These are phyloP conservation scores for Etia nguti DNA, from an alignment of 2,113 vertebrate genomes.

Conservation along the genomic window DNA sequence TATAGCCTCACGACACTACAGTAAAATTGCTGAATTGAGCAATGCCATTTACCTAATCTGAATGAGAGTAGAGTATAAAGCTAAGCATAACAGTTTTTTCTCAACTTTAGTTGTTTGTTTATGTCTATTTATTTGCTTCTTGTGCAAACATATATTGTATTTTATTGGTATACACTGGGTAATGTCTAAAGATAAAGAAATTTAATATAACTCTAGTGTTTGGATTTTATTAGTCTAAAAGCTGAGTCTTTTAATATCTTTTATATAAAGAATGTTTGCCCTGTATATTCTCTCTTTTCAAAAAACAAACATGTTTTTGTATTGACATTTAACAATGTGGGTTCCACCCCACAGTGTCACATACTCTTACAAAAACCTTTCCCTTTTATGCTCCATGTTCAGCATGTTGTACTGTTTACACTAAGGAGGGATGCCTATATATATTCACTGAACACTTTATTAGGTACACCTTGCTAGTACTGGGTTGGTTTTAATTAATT, in stretches of 20 bases:
- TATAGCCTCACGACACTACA: not conserved
- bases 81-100: not conserved
- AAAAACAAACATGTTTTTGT: not conserved
- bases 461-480: not conserved
- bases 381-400: not conserved
- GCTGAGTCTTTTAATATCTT: not conserved
- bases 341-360: not conserved
- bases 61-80: not conserved
- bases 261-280: not conserved
- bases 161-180: not conserved
- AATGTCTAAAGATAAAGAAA: not conserved
- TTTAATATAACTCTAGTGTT: not conserved
- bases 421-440: not conserved
- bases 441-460: not conserved
- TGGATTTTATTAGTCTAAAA: not conserved
- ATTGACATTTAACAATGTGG: slow-evolving; percentile 12
- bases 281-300: not conserved
- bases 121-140: not conserved
- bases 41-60: not conserved
- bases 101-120: not conserved
- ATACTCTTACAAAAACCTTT: not conserved
- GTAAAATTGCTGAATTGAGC: not conserved
- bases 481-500: not conserved
- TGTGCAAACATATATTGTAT: not conserved
- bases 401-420: not conserved